These are phyloP conservation scores for Pogonus chalceus DNA, from an alignment of 1,140 invertebrate genomes.

Conservation along the genomic window DNA sequence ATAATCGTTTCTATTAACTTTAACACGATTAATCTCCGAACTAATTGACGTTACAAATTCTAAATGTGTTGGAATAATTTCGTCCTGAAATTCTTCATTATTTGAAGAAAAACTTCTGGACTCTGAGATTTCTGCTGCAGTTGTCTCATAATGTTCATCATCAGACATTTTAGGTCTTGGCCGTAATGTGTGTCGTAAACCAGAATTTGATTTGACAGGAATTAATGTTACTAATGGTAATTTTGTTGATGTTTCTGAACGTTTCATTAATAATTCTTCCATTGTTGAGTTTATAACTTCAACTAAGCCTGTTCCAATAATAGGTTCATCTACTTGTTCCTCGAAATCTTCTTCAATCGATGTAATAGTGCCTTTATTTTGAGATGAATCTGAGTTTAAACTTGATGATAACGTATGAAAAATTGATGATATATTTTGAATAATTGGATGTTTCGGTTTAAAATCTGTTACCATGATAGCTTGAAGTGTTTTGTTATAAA, in stretches of 20 bases:
- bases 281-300: conserved; percentile 31
- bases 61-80: background rate
- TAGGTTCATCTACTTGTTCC: conserved; percentile 12
- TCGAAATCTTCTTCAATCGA: background rate
- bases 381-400: conserved; percentile 9
- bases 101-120: background rate
- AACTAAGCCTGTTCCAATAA: conserved; percentile 29
- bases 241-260: conserved; percentile 36
- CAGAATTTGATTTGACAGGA: conserved; percentile 51
- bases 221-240: conserved; percentile 45
- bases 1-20: conserved; percentile 5
- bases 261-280: conserved; percentile 25
- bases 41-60: background rate
- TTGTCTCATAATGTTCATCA: background rate
- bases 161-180: conserved; percentile 37
- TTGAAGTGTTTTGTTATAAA: conserved; percentile 41
- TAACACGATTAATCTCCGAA: background rate
- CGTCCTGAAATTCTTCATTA: background rate
- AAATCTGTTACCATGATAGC: conserved; percentile 41
- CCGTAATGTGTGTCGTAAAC: conserved; percentile 43
- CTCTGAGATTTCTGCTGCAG: background rate
- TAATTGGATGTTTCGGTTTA: conserved; percentile 10
- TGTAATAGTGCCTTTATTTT: background rate
- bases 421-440: conserved; percentile 12
- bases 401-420: conserved; percentile 17